Evolutionary conservation across 2,113 vertebrate genomes (phyloP).

Genomic region (Hucho hucho): DNA sequence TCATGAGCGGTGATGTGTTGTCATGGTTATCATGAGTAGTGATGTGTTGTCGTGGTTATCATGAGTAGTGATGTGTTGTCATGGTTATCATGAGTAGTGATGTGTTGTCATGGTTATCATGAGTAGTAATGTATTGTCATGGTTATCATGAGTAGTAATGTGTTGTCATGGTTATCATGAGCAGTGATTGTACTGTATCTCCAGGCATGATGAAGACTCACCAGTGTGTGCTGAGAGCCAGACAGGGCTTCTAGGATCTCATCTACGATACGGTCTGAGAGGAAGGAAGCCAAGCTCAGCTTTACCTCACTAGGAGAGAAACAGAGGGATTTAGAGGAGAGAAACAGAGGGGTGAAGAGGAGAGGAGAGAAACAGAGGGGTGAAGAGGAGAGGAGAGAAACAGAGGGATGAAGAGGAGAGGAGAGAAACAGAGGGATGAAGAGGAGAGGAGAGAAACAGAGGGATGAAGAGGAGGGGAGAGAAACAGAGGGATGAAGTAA

Average conservation of each 20-base stretch:
- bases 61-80: too few species aligned
- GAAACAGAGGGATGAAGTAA: background rate
- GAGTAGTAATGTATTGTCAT: too few species aligned
- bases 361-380: background rate
- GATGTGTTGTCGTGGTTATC: too few species aligned
- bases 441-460: background rate
- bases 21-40: too few species aligned
- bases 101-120: too few species aligned
- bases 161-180: background rate
- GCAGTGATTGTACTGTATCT: background rate
- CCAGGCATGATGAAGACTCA: constrained; percentile 62
- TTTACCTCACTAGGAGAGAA: constrained; percentile 85
- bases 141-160: too few species aligned
- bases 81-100: too few species aligned
- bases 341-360: constrained; percentile 25
- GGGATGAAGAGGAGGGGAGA: background rate
- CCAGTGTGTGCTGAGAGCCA: constrained; percentile 85
- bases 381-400: background rate
- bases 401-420: too few species aligned
- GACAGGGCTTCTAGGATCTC: constrained; percentile 93
- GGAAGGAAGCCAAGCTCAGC: constrained; percentile 92
- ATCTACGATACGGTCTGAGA: constrained; percentile 95
- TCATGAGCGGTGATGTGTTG: too few species aligned
- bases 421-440: background rate
- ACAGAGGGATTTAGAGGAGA: too few species aligned